Evolutionary conservation across 1,140 invertebrate genomes (phyloP), one percentile per base, ranked within the genome.

Genomic region (Temnothorax longispinosus): DNA sequence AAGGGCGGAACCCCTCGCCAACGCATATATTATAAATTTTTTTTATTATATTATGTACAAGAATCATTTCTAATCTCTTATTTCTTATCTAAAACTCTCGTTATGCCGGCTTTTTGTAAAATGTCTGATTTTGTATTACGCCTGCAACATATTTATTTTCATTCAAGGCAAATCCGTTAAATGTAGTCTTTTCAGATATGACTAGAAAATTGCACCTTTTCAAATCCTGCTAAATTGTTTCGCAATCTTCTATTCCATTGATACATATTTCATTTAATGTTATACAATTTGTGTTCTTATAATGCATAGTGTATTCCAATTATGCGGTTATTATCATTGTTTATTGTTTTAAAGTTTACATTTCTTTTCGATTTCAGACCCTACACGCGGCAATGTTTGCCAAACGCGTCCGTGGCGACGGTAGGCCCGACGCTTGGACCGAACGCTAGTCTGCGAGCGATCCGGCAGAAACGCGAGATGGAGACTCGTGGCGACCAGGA

Each of bases 371-470:
- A 3, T 92, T 92, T 52, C 87, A 93, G 94, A 89, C 92, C 93
- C 71, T 94, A 94, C 86, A 93, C 93, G 32, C 92, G 94, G 72
- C 95, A 95, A 71, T 95, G 93, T 89, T 85, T 94, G 86, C 93
- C 93, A 81, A 95, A 95, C 74, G 93, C 93, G 71, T 92, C 94
- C 35, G 93, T 93, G 44, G 90, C 93, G 27, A 91, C 92, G 7
- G 91, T 94, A 60, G 93, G 93, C 7, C 92, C 92, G 64, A 91
- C 94, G 44, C 93, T 94, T 56, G 94, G 80, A 93, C 85, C 92
- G 65, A 84, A 88, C 13, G 67, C 90, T 21, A 89, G 90, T 82
- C 67, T 91, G 56, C 74, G 90, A 89, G 87, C 64, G 67, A 92
- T 93, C 54, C 91, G 92, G 72, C 94, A 92, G 71, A 93, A 94